A percentile compares a stretch with the other conserved stretches of the same genome.
Evolutionary conservation across 2,113 vertebrate genomes (phyloP).

Genomic region (Pluvianellus socialis): DNA sequence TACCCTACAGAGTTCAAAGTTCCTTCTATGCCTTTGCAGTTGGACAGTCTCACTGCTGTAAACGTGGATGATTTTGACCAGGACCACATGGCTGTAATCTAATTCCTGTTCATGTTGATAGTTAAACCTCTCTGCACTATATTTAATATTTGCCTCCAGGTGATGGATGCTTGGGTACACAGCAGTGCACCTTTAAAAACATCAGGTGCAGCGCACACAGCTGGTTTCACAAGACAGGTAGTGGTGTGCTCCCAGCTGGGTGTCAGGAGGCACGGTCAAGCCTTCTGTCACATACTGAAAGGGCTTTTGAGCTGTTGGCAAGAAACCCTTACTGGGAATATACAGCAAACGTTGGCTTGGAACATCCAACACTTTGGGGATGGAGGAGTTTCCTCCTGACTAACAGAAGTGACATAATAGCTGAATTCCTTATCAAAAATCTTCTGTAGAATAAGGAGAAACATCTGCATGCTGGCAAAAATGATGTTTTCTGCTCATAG

Average conservation of each 20-base stretch:
- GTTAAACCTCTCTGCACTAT: neutral
- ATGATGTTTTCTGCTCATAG: neutral
- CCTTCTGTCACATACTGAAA: neutral
- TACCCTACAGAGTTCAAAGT: neutral
- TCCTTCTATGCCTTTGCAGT: neutral
- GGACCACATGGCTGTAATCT: neutral
- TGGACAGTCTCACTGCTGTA: neutral
- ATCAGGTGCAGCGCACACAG: neutral
- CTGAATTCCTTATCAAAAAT: neutral
- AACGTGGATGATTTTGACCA: neutral
- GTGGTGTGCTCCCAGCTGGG: neutral
- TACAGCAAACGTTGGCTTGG: neutral
- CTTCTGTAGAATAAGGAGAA: neutral
- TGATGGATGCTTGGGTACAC: neutral
- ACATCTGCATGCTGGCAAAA: neutral
- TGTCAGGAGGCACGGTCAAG: neutral
- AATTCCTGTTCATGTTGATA: neutral
- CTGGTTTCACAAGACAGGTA: neutral
- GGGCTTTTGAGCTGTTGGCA: neutral
- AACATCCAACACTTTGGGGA: neutral
- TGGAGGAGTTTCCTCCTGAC: neutral
- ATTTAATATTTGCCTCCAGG: neutral
- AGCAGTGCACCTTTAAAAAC: neutral
- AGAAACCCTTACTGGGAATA: neutral
- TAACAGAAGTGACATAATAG: neutral